A percentile compares a stretch with the other conserved stretches of the same genome.
These are phyloP conservation scores for Neolamprologus sp. DNA, from an alignment of 2,113 vertebrate genomes.

Conservation along the genomic window DNA sequence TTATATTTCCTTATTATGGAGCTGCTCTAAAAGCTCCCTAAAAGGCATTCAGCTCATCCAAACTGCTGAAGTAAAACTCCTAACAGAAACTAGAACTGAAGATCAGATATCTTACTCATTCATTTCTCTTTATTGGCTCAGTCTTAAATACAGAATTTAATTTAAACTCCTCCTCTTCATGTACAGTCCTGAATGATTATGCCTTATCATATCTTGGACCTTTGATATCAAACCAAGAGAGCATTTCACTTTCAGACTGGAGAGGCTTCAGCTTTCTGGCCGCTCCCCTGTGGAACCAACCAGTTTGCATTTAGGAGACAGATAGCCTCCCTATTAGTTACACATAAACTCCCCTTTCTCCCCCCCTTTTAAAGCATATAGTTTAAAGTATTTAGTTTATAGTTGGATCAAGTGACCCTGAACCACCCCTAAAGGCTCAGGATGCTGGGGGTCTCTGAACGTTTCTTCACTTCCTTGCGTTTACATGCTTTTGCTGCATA, in stretches of 20 bases:
- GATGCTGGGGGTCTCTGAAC: not conserved
- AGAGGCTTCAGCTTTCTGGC: not conserved
- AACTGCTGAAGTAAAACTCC: not conserved
- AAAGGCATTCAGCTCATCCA: not conserved
- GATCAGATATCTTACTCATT: not conserved
- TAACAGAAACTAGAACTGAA: not conserved
- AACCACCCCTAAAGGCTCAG: not conserved
- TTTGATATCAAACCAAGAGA: not conserved
- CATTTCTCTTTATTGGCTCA: not conserved
- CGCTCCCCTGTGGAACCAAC: accelerated
- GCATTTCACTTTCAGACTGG: not conserved
- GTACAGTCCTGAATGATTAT: not conserved
- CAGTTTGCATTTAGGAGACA: not conserved
- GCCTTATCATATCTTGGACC: not conserved
- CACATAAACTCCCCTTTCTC: not conserved
- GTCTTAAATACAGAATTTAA: not conserved
- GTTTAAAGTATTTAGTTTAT: not conserved
- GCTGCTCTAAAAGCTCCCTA: not conserved
- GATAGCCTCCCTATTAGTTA: not conserved
- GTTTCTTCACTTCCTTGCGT: accelerated
- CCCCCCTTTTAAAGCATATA: not conserved
- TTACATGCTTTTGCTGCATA: not conserved
- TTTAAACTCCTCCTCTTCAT: not conserved
- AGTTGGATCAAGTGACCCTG: not conserved
- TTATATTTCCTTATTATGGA: not conserved